phyloP scores from a whole-genome alignment of 2,797 vertebrate species.

The Chaenodraco wilsoni region DNA sequence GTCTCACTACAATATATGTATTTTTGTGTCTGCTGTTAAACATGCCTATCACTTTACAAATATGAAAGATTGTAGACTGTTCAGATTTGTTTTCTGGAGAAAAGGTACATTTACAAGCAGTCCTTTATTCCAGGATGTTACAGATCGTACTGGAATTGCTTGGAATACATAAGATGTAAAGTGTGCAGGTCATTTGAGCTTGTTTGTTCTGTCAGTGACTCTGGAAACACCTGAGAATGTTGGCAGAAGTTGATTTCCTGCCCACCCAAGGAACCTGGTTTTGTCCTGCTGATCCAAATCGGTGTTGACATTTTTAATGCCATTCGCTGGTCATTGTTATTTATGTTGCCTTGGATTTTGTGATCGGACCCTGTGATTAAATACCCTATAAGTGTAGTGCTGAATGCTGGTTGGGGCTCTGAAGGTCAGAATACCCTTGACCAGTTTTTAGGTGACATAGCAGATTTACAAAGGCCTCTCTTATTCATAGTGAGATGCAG shows the following conservation, averaged over 20 bases:
- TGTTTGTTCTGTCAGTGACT: constrained; percentile 26
- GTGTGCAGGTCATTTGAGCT: background rate
- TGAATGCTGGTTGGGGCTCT: constrained; percentile 15
- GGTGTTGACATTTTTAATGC: constrained; percentile 60
- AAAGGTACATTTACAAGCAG: background rate
- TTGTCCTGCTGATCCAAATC: constrained; percentile 42
- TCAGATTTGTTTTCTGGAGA: background rate
- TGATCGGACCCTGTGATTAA: constrained; percentile 33
- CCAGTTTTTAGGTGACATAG: constrained; percentile 58
- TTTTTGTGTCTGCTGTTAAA: background rate
- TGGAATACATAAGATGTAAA: constrained; percentile 7
- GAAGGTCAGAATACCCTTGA: constrained; percentile 40
- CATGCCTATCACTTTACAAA: background rate
- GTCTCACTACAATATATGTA: background rate
- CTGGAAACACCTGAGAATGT: constrained; percentile 26
- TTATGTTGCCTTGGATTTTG: constrained; percentile 63
- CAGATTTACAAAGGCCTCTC: constrained; percentile 58
- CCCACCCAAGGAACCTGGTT: constrained; percentile 13
- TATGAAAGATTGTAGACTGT: background rate
- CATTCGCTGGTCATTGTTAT: constrained; percentile 47
- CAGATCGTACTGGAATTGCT: constrained; percentile 1
- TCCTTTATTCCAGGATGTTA: background rate
- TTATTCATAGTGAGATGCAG: constrained; percentile 63
- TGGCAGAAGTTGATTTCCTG: constrained; percentile 44
- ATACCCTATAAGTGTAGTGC: constrained; percentile 25